A percentile compares a stretch with the other conserved stretches of the same genome.
Evolutionary conservation across 2,797 vertebrate species (phyloP).

Genomic region (Cyclura pinguis): DNA sequence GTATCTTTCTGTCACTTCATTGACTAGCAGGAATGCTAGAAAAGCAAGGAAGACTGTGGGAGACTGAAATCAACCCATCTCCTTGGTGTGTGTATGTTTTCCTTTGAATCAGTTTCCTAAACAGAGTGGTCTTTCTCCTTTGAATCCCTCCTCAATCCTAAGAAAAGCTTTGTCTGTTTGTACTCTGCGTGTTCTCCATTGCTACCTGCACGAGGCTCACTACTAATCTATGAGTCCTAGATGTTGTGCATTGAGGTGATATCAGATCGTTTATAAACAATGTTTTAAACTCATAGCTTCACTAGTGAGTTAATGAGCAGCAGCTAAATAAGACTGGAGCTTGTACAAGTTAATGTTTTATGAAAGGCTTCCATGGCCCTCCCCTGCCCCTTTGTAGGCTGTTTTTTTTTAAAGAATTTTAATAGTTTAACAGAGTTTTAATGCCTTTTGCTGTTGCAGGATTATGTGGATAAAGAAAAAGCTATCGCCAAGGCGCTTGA

Average conservation of each 20-base stretch:
- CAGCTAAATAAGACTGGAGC: background rate
- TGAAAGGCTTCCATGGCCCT: background rate
- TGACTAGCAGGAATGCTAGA: background rate
- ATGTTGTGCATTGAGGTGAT: background rate
- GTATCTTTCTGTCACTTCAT: background rate
- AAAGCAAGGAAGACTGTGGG: background rate
- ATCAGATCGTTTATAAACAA: background rate
- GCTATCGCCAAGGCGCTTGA: slow-evolving; percentile 98
- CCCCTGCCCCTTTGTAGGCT: background rate
- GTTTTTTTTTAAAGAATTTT: background rate
- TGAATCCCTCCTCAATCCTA: background rate
- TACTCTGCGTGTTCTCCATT: background rate
- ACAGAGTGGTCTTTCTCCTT: background rate
- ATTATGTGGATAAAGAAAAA: slow-evolving; percentile 97
- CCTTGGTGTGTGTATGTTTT: background rate
- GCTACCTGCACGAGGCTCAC: background rate
- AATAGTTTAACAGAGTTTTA: slow-evolving; percentile 10
- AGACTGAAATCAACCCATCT: background rate
- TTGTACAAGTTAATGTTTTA: background rate
- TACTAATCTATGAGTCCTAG: background rate
- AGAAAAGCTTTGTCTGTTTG: background rate
- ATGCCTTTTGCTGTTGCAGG: slow-evolving; percentile 78
- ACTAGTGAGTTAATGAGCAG: background rate
- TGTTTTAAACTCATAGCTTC: background rate
- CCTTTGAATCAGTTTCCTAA: background rate